phyloP scores from a whole-genome alignment of 2,888 invertebrate genomes.

The Erebia epiphron region DNA sequence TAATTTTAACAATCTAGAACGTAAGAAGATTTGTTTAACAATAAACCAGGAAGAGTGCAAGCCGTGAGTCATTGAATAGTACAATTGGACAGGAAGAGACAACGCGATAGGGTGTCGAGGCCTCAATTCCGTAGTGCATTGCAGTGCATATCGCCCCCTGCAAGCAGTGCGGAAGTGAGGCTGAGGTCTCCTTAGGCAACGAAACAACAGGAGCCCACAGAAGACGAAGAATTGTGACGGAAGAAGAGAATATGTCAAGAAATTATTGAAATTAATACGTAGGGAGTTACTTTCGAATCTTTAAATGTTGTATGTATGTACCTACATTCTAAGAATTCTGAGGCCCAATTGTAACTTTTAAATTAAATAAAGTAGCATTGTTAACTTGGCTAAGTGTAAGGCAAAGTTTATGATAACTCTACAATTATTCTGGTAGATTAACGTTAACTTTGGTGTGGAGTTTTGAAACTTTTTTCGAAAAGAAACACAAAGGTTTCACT shows the following conservation, averaged over 20 bases:
- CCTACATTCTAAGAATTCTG: too few relatives aligned
- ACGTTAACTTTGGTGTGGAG: too few relatives aligned
- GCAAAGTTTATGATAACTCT: too few relatives aligned
- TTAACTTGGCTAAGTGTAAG: too few relatives aligned
- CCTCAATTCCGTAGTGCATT: conserved; percentile 99
- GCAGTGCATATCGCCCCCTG: conserved; percentile 93
- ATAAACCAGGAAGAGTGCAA: conserved; percentile 20
- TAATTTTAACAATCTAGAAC: too few relatives aligned
- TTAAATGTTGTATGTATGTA: too few relatives aligned
- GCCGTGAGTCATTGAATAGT: conserved; percentile 21
- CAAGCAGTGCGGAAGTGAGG: conserved; percentile 98
- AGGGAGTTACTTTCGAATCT: too few relatives aligned
- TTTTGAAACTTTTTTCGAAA: too few relatives aligned
- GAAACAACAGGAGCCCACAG: conserved; percentile 43
- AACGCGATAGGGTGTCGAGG: conserved; percentile 78
- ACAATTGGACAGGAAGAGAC: conserved; percentile 44
- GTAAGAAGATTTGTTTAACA: not conserved
- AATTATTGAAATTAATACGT: not conserved
- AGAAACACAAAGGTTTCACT: too few relatives aligned
- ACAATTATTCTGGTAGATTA: too few relatives aligned
- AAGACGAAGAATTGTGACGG: conserved; percentile 3
- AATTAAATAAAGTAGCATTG: too few relatives aligned
- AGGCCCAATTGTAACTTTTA: not conserved
- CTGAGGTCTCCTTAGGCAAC: conserved; percentile 73
- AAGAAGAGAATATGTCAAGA: not conserved